Evolutionary conservation across 2,797 vertebrate genomes (phyloP), one percentile per base, ranked within the genome.

Genomic region (Passerculus sandwichensis): DNA sequence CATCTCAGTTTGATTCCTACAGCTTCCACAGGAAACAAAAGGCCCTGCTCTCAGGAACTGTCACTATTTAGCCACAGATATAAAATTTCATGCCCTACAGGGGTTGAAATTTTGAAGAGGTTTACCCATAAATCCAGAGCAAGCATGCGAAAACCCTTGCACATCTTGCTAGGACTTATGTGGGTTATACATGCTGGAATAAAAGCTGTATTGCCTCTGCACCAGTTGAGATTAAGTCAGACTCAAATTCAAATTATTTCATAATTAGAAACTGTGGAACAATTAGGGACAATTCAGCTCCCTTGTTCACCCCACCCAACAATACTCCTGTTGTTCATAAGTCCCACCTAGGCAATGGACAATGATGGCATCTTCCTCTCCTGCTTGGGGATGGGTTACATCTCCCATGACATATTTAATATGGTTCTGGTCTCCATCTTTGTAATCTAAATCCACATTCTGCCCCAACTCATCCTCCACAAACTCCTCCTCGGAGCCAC

Each of bases 321-420:
- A 77, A 45, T 29, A 32, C 9, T 51, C 30, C 25, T 67, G 15
- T 25, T 67, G 48, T 79, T 29, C 23, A 0, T 9, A 91, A 89
- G 56, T 73, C 98, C 9, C 97, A 99, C 99, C 99, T 79, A 99
- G 96, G 65, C 99, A 99, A 96, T 99, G 99, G 81, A 99, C 98
- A 13, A 99, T 98, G 95, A 99, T 95, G 47, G 98, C 98, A 14
- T 99, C 98, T 94, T 98, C 98, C 22, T 79, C 92, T 23, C 98
- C 97, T 12, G 98, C 96, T 60, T 98, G 97, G 12, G 99, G 99
- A 85, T 98, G 98, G 70, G 99, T 99, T 47, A 99, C 99, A 50
- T 99, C 99, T 45, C 99, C 99, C 45, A 99, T 96, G n/a, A 99
- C 92, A 0, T 99, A 99, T 66, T 93, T 94, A 89, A 99, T 98